Conservation (phyloP, 1,140 invertebrate species). For the Orchesella cincta region DNA sequence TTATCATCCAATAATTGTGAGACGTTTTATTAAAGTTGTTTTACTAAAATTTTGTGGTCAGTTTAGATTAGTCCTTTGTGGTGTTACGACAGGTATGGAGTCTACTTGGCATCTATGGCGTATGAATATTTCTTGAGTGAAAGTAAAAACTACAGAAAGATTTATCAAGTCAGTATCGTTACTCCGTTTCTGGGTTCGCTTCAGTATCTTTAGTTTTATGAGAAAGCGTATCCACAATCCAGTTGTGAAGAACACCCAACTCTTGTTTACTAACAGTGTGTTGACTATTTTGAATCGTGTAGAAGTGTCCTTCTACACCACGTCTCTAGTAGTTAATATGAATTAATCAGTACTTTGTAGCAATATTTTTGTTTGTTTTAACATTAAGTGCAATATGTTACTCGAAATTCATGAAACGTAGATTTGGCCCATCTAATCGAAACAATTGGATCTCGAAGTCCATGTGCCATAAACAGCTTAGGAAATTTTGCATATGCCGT, state of each 20-base stretch:
- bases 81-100: no score
- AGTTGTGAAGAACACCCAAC: slow-evolving; percentile 59
- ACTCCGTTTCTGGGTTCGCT: no score
- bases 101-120: no score
- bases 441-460: slow-evolving; percentile 60
- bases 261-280: slow-evolving; percentile 62
- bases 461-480: slow-evolving; percentile 57
- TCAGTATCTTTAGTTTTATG: no score
- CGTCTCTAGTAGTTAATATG: slow-evolving; percentile 54
- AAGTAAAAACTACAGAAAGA: no score
- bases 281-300: slow-evolving; percentile 57
- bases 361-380: no score
- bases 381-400: slow-evolving; percentile 8
- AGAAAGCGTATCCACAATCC: slow-evolving; percentile 58
- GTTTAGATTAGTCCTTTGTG: no score
- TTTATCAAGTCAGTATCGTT: no score
- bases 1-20: no score
- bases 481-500: slow-evolving; percentile 42
- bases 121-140: no score
- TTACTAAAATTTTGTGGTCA: no score
- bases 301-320: slow-evolving; percentile 61
- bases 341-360: slow-evolving; percentile 20
- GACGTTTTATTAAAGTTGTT: no score
- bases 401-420: slow-evolving; percentile 56
- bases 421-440: slow-evolving; percentile 61